phyloP scores from a whole-genome alignment of 2,113 vertebrate genomes.

The Chionis minor region DNA sequence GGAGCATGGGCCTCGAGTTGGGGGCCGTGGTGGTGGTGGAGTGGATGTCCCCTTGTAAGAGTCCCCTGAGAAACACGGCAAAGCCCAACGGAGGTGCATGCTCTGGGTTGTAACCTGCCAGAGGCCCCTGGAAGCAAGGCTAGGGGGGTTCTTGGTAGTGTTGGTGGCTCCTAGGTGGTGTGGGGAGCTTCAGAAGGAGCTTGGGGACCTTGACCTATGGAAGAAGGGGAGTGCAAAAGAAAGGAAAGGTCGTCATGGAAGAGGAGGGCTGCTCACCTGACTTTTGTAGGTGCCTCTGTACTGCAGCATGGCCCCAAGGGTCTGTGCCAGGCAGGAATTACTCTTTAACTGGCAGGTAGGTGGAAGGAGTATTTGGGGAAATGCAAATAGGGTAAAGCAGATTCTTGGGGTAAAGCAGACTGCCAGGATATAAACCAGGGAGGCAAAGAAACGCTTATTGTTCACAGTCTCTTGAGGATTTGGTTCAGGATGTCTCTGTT shows the following conservation, averaged over 20 bases:
- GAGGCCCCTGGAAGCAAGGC: background rate
- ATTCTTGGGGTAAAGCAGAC: background rate
- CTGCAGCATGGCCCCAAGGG: background rate
- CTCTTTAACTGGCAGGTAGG: background rate
- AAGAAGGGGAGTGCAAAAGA: background rate
- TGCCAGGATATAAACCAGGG: background rate
- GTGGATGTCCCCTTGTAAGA: background rate
- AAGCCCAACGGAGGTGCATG: background rate
- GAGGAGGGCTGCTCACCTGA: background rate
- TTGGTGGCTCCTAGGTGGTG: background rate
- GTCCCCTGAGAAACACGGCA: background rate
- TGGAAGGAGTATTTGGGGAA: background rate
- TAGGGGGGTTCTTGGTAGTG: background rate
- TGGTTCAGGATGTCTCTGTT: background rate
- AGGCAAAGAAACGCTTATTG: background rate
- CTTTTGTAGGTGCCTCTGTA: background rate
- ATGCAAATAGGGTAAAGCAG: background rate
- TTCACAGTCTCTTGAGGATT: background rate
- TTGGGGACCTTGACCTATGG: background rate
- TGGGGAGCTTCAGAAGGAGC: background rate
- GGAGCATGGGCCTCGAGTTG: background rate
- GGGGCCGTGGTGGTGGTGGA: background rate
- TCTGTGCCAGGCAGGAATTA: background rate
- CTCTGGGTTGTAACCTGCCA: background rate
- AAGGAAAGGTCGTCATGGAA: background rate